phyloP scores from a whole-genome alignment of 2,797 vertebrate species.

The Gila robusta region DNA sequence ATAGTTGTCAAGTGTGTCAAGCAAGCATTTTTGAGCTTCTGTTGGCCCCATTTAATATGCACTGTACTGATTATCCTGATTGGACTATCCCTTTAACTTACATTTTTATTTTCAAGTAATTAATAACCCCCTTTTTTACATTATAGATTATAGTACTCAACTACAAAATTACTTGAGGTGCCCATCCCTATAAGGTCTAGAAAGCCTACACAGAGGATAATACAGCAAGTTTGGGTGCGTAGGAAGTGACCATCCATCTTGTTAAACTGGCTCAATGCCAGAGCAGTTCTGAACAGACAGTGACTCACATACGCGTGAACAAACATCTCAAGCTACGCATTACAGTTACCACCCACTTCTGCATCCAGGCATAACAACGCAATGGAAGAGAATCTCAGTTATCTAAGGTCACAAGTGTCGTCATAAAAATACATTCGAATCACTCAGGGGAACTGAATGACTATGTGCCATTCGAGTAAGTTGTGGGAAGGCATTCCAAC shows the following conservation, averaged over 20 bases:
- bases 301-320: conserved; percentile 9
- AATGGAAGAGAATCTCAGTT: not conserved
- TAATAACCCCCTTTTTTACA: not conserved
- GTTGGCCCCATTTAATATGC: not conserved
- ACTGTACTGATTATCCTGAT: not conserved
- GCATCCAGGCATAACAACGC: not conserved
- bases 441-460: not conserved
- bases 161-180: not conserved
- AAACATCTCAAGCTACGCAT: not conserved
- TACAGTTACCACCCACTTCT: not conserved
- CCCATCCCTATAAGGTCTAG: not conserved
- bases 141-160: not conserved
- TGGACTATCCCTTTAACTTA: not conserved
- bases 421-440: not conserved
- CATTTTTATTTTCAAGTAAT: not conserved
- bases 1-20: not conserved
- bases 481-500: not conserved
- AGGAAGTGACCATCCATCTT: not conserved
- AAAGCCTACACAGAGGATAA: not conserved
- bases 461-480: not conserved
- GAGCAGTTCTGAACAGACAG: not conserved
- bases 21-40: not conserved
- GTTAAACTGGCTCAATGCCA: not conserved
- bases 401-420: not conserved
- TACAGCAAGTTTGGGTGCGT: not conserved